phyloP scores from a whole-genome alignment of 2,113 vertebrate genomes.

The Petrocephalus microphthalmus region DNA sequence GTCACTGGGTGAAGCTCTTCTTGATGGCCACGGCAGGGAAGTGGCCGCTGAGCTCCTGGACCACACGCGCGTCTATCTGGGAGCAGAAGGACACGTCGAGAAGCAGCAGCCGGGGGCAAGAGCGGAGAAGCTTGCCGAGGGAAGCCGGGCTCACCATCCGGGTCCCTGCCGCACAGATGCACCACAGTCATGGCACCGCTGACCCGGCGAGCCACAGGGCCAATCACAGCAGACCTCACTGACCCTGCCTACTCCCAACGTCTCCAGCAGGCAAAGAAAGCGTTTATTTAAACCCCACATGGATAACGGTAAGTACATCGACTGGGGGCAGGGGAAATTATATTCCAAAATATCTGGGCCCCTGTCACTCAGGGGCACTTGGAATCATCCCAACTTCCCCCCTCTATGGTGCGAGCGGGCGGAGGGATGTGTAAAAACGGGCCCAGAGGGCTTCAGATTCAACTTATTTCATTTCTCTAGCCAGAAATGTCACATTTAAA shows the following conservation, averaged over 20 bases:
- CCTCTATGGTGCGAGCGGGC: too few relatives aligned
- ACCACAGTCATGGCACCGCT: background rate
- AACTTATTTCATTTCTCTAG: background rate
- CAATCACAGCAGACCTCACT: background rate
- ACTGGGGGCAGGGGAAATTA: background rate
- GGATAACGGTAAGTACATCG: constrained; percentile 35
- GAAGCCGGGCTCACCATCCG: constrained; percentile 81
- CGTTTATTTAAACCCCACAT: constrained; percentile 34
- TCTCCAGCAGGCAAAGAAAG: background rate
- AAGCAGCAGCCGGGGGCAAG: constrained; percentile 79
- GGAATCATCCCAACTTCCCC: too few relatives aligned
- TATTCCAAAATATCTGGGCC: too few relatives aligned
- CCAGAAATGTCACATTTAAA: background rate
- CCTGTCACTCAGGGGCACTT: too few relatives aligned
- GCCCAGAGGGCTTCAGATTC: background rate
- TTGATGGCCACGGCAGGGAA: constrained; percentile 91
- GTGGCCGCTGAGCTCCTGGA: constrained; percentile 77
- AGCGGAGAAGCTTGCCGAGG: constrained; percentile 84
- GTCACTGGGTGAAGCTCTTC: constrained; percentile 96
- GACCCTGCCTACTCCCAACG: background rate
- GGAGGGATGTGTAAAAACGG: background rate
- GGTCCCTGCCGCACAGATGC: constrained; percentile 59
- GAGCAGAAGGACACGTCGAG: constrained; percentile 98
- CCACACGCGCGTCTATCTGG: constrained; percentile 82
- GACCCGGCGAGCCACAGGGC: background rate